A percentile compares a stretch with the other conserved stretches of the same genome.
phyloP scores from a whole-genome alignment of 2,113 vertebrate species.

The Pygoscelis adeliae region DNA sequence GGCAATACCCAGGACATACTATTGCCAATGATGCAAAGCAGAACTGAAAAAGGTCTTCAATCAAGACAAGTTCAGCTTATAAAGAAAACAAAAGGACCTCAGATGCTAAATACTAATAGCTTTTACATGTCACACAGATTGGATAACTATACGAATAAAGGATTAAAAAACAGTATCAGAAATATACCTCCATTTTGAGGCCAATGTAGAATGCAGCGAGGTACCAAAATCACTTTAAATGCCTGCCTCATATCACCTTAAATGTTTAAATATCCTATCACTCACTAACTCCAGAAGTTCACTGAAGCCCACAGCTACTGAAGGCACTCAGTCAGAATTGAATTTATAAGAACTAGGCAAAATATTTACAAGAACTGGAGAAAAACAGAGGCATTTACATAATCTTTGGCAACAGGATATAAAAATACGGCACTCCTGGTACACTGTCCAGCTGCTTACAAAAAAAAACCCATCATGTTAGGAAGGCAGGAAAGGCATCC shows the following conservation, averaged over 20 bases:
- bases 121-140: neutral
- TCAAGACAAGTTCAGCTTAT: neutral
- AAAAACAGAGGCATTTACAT: constrained; percentile 34
- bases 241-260: neutral
- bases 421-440: neutral
- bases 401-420: constrained; percentile 12
- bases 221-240: neutral
- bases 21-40: neutral
- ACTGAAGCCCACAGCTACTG: neutral
- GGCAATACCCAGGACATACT: neutral
- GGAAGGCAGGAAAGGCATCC: neutral
- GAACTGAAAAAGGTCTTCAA: neutral
- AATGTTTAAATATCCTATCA: neutral
- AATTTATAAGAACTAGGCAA: constrained; percentile 34
- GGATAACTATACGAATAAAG: neutral
- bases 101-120: neutral
- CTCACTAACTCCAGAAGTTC: neutral
- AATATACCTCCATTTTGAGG: neutral
- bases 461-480: neutral
- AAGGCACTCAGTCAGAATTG: neutral
- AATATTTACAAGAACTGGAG: constrained; percentile 33
- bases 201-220: neutral
- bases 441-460: constrained; percentile 20
- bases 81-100: neutral
- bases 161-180: neutral